Conservation (phyloP, 2,888 invertebrate species). For the Eupithecia subumbrata region DNA sequence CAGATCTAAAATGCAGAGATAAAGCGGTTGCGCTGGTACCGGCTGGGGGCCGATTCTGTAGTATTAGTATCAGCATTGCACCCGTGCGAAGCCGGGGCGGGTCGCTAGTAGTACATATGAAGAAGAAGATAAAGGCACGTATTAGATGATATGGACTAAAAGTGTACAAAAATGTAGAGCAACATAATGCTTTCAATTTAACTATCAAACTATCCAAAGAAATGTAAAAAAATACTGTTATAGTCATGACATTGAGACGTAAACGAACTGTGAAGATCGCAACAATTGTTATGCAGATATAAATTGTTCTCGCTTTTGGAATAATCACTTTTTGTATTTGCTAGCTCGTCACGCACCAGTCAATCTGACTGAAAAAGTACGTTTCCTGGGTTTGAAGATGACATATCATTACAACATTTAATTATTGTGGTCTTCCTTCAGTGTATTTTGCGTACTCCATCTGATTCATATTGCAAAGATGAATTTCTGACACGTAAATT, state of each 20-base stretch:
- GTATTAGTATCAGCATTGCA: too few species aligned
- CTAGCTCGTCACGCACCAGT: constrained; percentile 25
- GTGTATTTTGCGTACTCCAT: background rate
- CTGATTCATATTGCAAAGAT: background rate
- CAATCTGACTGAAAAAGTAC: constrained; percentile 21
- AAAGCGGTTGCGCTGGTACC: too few species aligned
- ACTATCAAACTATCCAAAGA: constrained; percentile 1
- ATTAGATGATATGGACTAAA: background rate
- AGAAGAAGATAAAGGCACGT: background rate
- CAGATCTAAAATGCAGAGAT: too few species aligned
- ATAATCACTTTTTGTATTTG: constrained; percentile 35
- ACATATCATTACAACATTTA: background rate
- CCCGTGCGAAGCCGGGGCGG: too few species aligned
- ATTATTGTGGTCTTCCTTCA: background rate
- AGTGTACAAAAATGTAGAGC: background rate
- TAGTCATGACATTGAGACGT: constrained; percentile 58
- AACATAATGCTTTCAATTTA: background rate
- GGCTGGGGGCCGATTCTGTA: too few species aligned
- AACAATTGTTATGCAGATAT: constrained; percentile 46
- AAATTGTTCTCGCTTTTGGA: constrained; percentile 39
- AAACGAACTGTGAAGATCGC: constrained; percentile 71
- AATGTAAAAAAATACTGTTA: constrained; percentile 14
- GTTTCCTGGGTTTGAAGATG: constrained; percentile 23
- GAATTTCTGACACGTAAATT: too few species aligned
- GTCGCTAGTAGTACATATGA: too few species aligned